Evolutionary conservation across 2,113 vertebrate species (phyloP), one percentile per base, ranked within the genome.

Genomic region (Phocoena phocoena): DNA sequence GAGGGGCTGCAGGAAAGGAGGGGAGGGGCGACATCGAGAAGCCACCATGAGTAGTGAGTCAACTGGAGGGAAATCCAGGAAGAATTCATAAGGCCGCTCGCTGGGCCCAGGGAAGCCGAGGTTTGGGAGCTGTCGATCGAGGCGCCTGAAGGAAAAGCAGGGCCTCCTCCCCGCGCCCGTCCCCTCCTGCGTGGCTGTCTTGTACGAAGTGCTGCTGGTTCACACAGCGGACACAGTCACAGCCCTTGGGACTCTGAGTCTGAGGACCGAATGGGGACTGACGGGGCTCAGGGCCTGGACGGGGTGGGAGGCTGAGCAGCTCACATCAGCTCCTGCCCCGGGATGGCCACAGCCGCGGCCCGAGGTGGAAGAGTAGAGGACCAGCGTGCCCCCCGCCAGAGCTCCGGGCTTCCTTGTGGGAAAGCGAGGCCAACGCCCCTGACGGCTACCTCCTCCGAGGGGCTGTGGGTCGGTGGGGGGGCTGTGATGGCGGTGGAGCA

Each of bases 331-430:
- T n/a, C 86, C 81, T 14, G 17, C 20, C 84, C 31, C 53, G 26
- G 31, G 60, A 20, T 0, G 9, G 20, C 55, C 10, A 26, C 8
- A 8, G 79, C 33, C 21, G 41, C 31, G 55, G 31, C 8, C 11
- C 0, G 1, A 70, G 55, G 44, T 41, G 10, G 68, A 6, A 17
- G 36, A n/a, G 36, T 0, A 13, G 6, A 26, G 18, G 26, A 8
- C 26, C 44, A 1, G 20, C 2, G 1, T 0, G 20, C 4, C 53
- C 58, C 8, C 2, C 3, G 4, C 62, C 20, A 20, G 53, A 68
- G n/a, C 80, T 18, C 47, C 2, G 15, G 31, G 58, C 15, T 31
- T 63, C 83, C 50, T 70, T 5, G 3, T 0, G 6, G 53, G 21
- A 55, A 33, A 63, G 13, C 25, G 73, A 81, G 62, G 50, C 38